Evolutionary conservation across 2,888 invertebrate species (phyloP).

Genomic region (Chymomyza caudatula): DNA sequence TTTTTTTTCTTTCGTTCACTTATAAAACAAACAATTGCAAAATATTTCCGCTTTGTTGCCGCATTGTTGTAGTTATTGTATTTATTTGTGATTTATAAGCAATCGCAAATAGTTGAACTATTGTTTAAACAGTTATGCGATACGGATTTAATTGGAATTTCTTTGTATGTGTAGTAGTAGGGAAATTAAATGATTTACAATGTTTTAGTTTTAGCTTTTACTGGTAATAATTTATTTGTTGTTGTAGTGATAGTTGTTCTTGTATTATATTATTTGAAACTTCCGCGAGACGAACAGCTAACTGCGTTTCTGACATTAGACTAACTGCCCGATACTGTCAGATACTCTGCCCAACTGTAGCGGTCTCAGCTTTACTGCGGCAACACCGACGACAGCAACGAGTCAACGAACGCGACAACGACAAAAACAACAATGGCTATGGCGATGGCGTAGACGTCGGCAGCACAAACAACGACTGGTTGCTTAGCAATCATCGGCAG

Average conservation of each 20-base stretch:
- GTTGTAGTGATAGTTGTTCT: slow-evolving; percentile 43
- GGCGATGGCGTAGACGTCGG: slow-evolving; percentile 6
- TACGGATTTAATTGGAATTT: slow-evolving; percentile 19
- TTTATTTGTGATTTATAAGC: slow-evolving; percentile 32
- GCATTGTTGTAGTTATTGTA: slow-evolving; percentile 22
- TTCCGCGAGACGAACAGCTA: slow-evolving; percentile 76
- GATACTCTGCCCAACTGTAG: slow-evolving; percentile 47
- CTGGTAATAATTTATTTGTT: slow-evolving; percentile 19
- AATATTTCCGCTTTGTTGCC: slow-evolving; percentile 43
- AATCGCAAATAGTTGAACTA: slow-evolving; percentile 20
- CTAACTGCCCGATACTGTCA: slow-evolving; percentile 58
- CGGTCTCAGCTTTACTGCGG: slow-evolving; percentile 55
- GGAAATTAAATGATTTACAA: slow-evolving; percentile 45
- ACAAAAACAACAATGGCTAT: not conserved
- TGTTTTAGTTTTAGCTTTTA: slow-evolving; percentile 27
- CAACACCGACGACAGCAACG: slow-evolving; percentile 12
- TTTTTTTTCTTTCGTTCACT: slow-evolving; percentile 23
- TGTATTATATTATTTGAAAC: slow-evolving; percentile 49
- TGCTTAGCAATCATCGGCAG: slow-evolving; percentile 28
- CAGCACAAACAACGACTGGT: slow-evolving; percentile 19
- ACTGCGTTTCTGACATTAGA: slow-evolving; percentile 77
- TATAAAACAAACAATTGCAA: slow-evolving; percentile 46
- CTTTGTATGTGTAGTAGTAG: not conserved
- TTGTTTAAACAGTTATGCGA: slow-evolving; percentile 22
- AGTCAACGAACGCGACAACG: not conserved